Base-by-base conservation (phyloP, 2,797 vertebrate genomes). In the Artibeus jamaicensis region DNA sequence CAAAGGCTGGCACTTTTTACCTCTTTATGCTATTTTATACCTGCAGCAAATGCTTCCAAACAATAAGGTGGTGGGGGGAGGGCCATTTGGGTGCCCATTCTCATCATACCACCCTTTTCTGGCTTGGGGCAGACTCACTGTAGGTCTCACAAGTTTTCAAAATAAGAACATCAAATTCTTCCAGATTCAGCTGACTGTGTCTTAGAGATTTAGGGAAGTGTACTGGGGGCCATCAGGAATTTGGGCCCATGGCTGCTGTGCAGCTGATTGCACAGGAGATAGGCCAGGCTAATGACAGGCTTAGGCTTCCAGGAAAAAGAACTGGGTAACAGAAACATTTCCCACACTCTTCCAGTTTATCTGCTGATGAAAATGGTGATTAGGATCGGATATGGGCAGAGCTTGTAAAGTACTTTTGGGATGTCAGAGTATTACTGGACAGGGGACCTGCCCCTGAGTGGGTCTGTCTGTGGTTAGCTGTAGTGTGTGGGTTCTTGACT, bases 91-190 rank as follows among this genome's bases (percentile, higher is more conserved):
- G 10, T 21, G 9, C 5, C 24, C 55, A 18, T 55, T 16, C 11
- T 46, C 2, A 0, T 1, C n/a, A 46, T 6, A 24, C 59, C 3
- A 14, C 48, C 44, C 48, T 46, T 50, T 19, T 9, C 55, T 1
- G 0, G 2, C 42, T 15, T 53, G 34, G 65, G 16, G 44, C 42
- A 59, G 29, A 65, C 14, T 37, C 9, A 53, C 9, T 5, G 0
- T 10, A 44, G 26, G 16, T 53, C 11, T 65, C 70, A 42, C 16
- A 16, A 67, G 15, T 62, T 92, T 94, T 86, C 94, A 91, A 74
- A 89, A 32, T 81, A 53, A 86, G 65, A 84, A 55, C 12, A 50
- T 73, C 22, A 39, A 39, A 55, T 18, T 34, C 46, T 84, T 65
- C 34, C 0, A 3, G 65, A 84, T 86, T 70, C 76, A 79, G 67